Evolutionary conservation across 2,888 invertebrate genomes (phyloP).

Genomic region (Ecdyonurus torrentis): DNA sequence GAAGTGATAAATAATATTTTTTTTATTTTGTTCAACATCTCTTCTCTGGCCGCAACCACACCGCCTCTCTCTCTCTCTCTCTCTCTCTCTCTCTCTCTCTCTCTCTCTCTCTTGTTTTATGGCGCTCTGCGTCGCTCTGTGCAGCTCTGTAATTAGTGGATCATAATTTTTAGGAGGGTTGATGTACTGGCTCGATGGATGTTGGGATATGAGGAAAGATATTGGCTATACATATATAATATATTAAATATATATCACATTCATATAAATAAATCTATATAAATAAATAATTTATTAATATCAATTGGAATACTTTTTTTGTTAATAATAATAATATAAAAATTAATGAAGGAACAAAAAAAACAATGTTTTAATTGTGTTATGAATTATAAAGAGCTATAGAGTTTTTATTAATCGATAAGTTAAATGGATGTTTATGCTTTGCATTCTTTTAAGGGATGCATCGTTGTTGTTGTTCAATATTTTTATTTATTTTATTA

Average conservation of each 20-base stretch:
- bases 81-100: slow-evolving; percentile 2
- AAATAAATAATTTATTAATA: neutral
- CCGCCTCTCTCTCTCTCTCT: neutral
- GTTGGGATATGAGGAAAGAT: neutral
- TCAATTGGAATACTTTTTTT: neutral
- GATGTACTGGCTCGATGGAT: neutral
- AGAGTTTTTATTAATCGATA: neutral
- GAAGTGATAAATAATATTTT: slow-evolving; percentile 2
- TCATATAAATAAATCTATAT: neutral
- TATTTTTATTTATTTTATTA: too few relatives aligned
- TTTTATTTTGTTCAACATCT: neutral
- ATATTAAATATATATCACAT: neutral
- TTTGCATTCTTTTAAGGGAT: neutral
- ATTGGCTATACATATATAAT: neutral
- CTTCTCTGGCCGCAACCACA: neutral
- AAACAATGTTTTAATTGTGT: neutral
- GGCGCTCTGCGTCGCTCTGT: neutral
- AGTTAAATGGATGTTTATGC: neutral
- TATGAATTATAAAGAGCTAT: neutral
- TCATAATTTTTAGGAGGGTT: slow-evolving; percentile 3
- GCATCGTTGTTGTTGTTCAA: too few relatives aligned
- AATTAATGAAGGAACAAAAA: neutral
- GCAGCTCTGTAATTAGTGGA: slow-evolving; percentile 2
- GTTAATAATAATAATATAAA: neutral
- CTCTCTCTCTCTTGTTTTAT: neutral